Evolutionary conservation across 2,113 vertebrate genomes (phyloP).

Genomic region (Struthidea cinerea): DNA sequence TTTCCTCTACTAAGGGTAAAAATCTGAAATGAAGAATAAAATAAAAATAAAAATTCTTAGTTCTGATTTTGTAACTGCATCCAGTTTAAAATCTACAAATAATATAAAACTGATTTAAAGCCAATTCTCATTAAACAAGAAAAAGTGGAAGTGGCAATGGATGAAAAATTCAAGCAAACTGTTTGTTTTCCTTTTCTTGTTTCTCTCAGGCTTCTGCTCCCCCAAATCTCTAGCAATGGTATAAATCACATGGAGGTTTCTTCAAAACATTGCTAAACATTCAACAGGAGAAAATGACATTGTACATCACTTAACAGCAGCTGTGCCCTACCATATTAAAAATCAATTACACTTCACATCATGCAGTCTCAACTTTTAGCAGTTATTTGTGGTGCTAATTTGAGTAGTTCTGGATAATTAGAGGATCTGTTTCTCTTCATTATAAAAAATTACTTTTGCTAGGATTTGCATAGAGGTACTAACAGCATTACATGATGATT

Average conservation of each 20-base stretch:
- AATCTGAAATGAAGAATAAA: background rate
- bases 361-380: background rate
- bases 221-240: background rate
- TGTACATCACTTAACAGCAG: background rate
- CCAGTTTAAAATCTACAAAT: background rate
- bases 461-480: background rate
- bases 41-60: background rate
- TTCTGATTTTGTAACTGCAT: background rate
- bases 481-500: background rate
- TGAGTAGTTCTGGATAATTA: conserved; percentile 18
- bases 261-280: background rate
- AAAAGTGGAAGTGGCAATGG: background rate
- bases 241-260: background rate
- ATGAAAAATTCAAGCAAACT: background rate
- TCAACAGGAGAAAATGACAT: background rate
- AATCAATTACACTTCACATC: conserved; percentile 12
- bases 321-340: background rate
- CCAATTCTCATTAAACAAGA: background rate
- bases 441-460: background rate
- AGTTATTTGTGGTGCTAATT: conserved; percentile 15
- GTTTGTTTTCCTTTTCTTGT: background rate
- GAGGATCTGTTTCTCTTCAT: background rate
- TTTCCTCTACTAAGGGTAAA: background rate
- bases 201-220: background rate
- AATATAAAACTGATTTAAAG: background rate